Evolutionary conservation across 2,797 vertebrate species (phyloP).

Genomic region (Streptopelia turtur): DNA sequence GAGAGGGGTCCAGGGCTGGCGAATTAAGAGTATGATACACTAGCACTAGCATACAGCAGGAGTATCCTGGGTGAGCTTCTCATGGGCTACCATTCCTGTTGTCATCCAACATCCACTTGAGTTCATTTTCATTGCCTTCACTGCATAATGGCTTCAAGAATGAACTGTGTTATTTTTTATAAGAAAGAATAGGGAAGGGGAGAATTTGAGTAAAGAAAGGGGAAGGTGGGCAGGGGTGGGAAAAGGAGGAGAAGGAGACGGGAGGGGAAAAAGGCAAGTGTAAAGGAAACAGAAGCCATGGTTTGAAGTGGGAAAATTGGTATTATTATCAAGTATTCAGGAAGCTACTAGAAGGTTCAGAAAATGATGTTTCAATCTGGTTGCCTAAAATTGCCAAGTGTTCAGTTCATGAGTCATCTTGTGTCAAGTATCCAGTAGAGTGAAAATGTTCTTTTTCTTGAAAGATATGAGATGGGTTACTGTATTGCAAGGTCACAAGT

Average conservation of each 20-base stretch:
- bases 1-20: neutral
- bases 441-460: conserved; percentile 1
- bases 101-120: neutral
- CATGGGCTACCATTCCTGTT: neutral
- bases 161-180: neutral
- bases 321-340: neutral
- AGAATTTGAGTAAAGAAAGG: neutral
- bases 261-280: neutral
- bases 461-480: neutral
- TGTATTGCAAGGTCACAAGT: neutral
- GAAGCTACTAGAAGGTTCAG: neutral
- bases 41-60: neutral
- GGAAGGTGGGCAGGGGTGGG: accelerated
- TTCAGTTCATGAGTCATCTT: neutral
- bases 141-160: neutral
- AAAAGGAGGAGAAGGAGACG: neutral
- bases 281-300: neutral
- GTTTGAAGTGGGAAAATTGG: neutral
- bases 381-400: neutral
- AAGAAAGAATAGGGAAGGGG: neutral
- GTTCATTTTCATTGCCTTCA: neutral
- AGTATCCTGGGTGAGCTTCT: neutral
- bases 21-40: neutral
- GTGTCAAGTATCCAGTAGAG: neutral
- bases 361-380: neutral